Evolutionary conservation across 2,888 invertebrate species (phyloP), one percentile per base, ranked within the genome.

Genomic region (Teleogryllus oceanicus): DNA sequence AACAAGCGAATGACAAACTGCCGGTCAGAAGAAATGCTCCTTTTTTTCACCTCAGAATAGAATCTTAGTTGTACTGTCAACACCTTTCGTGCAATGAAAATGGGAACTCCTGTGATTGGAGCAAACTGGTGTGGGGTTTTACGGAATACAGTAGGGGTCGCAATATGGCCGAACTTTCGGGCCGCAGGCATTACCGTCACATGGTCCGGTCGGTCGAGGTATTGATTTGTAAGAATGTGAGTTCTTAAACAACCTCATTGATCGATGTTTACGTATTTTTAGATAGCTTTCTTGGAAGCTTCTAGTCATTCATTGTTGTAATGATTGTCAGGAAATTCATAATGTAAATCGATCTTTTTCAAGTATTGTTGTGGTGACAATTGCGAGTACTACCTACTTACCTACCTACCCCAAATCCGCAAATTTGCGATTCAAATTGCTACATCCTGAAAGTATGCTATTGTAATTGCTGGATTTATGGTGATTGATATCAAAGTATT

Each of bases 151-250:
- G 13, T 13, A n/a, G 62, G 62, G n/a, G 13, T 18, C 62, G 62
- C 62, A 62, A 62, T 62, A 62, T 62, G 62, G 62, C 62, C 62
- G 62, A 62, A 62, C n/a, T 18, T 62, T 62, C 62, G 62, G 62
- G 62, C 62, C n/a, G 62, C 62, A 62, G 62, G 62, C 62, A 62
- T 62, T 62, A 62, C 62, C 62, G 62, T 62, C 62, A 62, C 62
- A 62, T 62, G 62, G 62, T 62, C 62, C 62, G 62, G 62, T 18
- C 62, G 62, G 62, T 62, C 62, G 62, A 62, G 62, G 62, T 62
- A 62, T 62, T 62, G 62, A 62, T 62, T 62, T 62, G 62, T 62
- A 62, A 62, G 62, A 62, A 62, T 62, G n/a, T n/a, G 62, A 62
- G 62, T 62, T 62, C 62, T 62, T 62, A 62, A 37, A 37, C 37